Evolutionary conservation across 1,140 invertebrate species (phyloP).

Genomic region (Hylaeus volcanicus): DNA sequence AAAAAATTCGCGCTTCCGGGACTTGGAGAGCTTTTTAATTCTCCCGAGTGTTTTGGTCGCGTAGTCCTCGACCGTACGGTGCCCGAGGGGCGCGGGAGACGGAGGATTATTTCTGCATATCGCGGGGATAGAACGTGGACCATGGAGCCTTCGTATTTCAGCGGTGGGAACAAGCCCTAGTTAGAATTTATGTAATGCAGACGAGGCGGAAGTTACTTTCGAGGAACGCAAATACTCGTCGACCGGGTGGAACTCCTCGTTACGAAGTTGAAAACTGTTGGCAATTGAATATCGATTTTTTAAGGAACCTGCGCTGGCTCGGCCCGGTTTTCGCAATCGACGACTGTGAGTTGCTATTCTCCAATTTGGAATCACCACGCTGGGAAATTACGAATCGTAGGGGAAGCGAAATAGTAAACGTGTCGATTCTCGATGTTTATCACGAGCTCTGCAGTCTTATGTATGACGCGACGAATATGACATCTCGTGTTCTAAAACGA

Average conservation of each 20-base stretch:
- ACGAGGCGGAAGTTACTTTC: neutral
- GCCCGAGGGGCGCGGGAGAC: neutral
- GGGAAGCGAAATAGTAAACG: too few species aligned
- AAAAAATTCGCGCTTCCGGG: conserved; percentile 57
- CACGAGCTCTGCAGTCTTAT: too few species aligned
- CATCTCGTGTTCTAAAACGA: neutral
- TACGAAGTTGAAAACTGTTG: neutral
- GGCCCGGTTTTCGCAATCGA: neutral
- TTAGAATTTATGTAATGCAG: conserved; percentile 15
- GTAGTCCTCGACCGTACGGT: too few species aligned
- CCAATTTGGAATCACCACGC: too few species aligned
- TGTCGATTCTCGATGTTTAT: too few species aligned
- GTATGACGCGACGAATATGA: too few species aligned
- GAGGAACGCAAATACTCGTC: neutral
- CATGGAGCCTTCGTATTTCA: neutral
- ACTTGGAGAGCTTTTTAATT: conserved; percentile 67
- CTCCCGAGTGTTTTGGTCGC: conserved; percentile 38
- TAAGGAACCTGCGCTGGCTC: neutral
- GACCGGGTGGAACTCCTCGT: neutral
- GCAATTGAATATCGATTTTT: conserved; percentile 42
- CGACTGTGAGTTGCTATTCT: too few species aligned
- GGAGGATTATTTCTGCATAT: conserved; percentile 2
- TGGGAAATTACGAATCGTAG: too few species aligned
- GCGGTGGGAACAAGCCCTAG: neutral
- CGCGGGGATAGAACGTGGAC: neutral